A percentile compares a stretch with the other conserved stretches of the same genome.
These are phyloP conservation scores for Drosophila kepulauana DNA, from an alignment of 1,140 invertebrate genomes.

Conservation along the genomic window DNA sequence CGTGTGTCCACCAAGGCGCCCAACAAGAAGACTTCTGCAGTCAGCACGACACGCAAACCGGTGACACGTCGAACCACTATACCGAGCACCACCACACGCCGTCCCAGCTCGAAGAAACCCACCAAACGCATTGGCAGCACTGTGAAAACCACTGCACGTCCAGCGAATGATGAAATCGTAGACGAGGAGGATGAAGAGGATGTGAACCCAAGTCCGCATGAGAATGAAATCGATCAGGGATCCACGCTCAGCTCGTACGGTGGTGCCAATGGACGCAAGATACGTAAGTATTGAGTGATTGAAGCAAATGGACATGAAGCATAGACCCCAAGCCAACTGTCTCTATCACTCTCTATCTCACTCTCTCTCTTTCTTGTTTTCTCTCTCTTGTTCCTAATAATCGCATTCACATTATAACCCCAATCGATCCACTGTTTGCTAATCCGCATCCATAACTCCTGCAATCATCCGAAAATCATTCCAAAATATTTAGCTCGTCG, in stretches of 20 bases:
- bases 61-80: slow-evolving; percentile 53
- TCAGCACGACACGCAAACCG: slow-evolving; percentile 64
- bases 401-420: not conserved
- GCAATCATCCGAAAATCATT: slow-evolving; percentile 15
- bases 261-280: slow-evolving; percentile 84
- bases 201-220: slow-evolving; percentile 84
- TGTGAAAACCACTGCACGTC: slow-evolving; percentile 58
- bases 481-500: slow-evolving; percentile 60
- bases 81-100: slow-evolving; percentile 66
- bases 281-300: slow-evolving; percentile 87
- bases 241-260: slow-evolving; percentile 85
- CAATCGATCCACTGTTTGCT: not conserved
- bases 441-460: slow-evolving; percentile 30
- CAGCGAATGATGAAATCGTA: slow-evolving; percentile 65
- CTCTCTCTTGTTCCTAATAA: slow-evolving; percentile 63
- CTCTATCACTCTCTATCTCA: slow-evolving; percentile 71
- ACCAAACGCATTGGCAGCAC: slow-evolving; percentile 62
- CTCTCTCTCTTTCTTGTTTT: slow-evolving; percentile 50
- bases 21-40: slow-evolving; percentile 71
- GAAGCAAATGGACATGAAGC: slow-evolving; percentile 50
- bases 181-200: slow-evolving; percentile 86
- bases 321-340: slow-evolving; percentile 77
- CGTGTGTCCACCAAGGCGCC: slow-evolving; percentile 86
- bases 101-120: slow-evolving; percentile 85
- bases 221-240: slow-evolving; percentile 86